These are phyloP conservation scores for Tokudaia tokunoshimensis DNA, from an alignment of 2,797 vertebrate genomes.

Conservation along the genomic window DNA sequence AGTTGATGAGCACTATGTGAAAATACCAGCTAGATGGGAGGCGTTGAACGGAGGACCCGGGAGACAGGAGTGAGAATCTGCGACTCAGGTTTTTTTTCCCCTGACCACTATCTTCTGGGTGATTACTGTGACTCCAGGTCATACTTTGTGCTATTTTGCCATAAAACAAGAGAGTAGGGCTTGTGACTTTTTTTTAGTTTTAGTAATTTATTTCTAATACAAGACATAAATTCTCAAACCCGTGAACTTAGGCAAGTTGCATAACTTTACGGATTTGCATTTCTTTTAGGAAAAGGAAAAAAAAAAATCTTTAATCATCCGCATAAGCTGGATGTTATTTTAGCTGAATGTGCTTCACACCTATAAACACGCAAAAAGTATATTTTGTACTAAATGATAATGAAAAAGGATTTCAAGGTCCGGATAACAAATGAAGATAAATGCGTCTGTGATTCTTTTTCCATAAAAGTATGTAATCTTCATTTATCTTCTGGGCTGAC, in stretches of 20 bases:
- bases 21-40: not conserved
- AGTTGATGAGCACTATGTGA: not conserved
- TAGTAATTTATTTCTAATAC: conserved; percentile 42
- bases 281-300: conserved; percentile 18
- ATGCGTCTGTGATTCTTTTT: conserved; percentile 62
- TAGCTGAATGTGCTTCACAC: conserved; percentile 27
- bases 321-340: not conserved
- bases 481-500: conserved; percentile 74
- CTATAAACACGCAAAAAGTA: conserved; percentile 57
- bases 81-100: not conserved
- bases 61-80: not conserved
- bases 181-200: not conserved
- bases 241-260: not conserved
- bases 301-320: not conserved
- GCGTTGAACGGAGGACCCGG: not conserved
- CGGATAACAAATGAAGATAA: conserved; percentile 71
- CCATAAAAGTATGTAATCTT: not conserved
- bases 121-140: not conserved
- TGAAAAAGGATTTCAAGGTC: conserved; percentile 76
- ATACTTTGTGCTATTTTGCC: not conserved
- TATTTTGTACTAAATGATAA: conserved; percentile 76
- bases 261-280: not conserved
- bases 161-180: not conserved
- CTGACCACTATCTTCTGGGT: not conserved
- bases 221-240: conserved; percentile 29